phyloP scores from a whole-genome alignment of 2,113 vertebrate species.

The Oreochromis spilurus region DNA sequence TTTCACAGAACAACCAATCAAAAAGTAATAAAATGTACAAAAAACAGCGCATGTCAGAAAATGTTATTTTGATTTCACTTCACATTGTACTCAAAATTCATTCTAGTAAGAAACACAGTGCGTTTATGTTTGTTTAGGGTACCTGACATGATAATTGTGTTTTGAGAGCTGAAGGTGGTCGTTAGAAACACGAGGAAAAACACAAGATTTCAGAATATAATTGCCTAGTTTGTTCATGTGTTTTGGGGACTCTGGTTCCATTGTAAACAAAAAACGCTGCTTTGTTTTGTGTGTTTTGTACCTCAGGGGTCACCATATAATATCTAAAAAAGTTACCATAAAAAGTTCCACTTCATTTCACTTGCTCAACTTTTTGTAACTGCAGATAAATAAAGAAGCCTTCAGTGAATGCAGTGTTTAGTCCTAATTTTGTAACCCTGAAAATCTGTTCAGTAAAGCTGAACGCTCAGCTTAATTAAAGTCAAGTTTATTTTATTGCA shows the following conservation, averaged over 20 bases:
- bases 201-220: background rate
- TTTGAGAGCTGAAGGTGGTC: background rate
- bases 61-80: background rate
- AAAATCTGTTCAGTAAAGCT: background rate
- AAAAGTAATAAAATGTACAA: background rate
- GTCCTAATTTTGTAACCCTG: background rate
- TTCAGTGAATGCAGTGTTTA: background rate
- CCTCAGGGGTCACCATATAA: background rate
- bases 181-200: background rate
- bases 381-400: background rate
- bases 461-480: background rate
- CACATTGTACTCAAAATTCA: background rate
- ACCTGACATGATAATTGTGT: background rate
- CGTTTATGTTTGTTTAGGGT: background rate
- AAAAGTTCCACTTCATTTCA: background rate
- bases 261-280: background rate
- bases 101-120: background rate
- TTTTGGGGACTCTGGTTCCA: background rate
- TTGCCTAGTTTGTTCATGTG: background rate
- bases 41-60: background rate
- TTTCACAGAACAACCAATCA: background rate
- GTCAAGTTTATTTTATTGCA: background rate
- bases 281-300: background rate
- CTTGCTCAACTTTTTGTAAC: background rate
- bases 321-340: background rate